phyloP scores from a whole-genome alignment of 2,113 vertebrate genomes.

The Lucifuga dentata region DNA sequence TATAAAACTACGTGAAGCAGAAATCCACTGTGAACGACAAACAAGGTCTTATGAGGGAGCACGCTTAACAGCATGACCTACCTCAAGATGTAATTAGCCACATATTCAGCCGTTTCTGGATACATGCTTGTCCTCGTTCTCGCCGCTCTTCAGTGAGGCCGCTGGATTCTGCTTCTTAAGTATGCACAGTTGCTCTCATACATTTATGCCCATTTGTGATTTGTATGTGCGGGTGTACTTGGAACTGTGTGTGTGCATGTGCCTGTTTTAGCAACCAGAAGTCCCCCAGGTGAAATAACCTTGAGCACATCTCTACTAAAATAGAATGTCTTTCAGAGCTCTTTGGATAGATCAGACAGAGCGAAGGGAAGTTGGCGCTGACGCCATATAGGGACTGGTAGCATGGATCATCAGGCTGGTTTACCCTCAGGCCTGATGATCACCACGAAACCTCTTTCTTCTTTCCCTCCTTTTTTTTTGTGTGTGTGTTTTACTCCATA shows the following conservation, averaged over 20 bases:
- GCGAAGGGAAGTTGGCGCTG: not conserved
- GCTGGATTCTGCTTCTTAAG: slow-evolving; percentile 14
- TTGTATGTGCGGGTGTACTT: slow-evolving; percentile 33
- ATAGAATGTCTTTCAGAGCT: slow-evolving; percentile 30
- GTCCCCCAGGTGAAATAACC: slow-evolving; percentile 60
- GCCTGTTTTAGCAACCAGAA: slow-evolving; percentile 55
- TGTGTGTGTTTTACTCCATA: not conserved
- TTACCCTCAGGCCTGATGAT: slow-evolving; percentile 3
- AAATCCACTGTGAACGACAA: slow-evolving; percentile 23
- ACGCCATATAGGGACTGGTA: slow-evolving; percentile 31
- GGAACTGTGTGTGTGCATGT: slow-evolving; percentile 11
- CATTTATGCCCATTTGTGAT: slow-evolving; percentile 13
- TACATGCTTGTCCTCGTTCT: slow-evolving; percentile 29
- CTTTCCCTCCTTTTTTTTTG: no score
- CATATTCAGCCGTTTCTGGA: slow-evolving; percentile 73
- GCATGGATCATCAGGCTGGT: slow-evolving; percentile 1
- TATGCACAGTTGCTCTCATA: slow-evolving; percentile 11
- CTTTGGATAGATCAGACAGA: slow-evolving; percentile 1
- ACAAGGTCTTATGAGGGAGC: slow-evolving; percentile 35
- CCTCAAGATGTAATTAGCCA: slow-evolving; percentile 73
- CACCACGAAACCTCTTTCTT: not conserved
- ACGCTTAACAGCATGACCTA: slow-evolving; percentile 32
- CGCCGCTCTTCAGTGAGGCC: not conserved
- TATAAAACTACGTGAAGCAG: slow-evolving; percentile 21
- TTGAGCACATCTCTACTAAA: slow-evolving; percentile 47